A percentile compares a stretch with the other conserved stretches of the same genome.
Conservation (phyloP, 2,113 vertebrate species). For the Leuciscus idus region DNA sequence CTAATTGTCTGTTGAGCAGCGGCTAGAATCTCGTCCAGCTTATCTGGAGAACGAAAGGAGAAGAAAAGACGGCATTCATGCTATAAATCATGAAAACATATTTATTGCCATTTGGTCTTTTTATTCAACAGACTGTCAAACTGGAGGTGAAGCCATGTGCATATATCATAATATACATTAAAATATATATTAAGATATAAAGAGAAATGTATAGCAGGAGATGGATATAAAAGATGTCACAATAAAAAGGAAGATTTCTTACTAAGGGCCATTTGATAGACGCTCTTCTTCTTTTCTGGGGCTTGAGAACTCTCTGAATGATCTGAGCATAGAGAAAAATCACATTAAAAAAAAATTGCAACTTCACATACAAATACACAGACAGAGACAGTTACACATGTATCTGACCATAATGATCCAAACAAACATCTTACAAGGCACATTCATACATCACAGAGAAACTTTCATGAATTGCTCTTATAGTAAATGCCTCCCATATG, state of each 20-base stretch:
- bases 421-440: neutral
- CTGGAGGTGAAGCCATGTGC: neutral
- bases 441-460: neutral
- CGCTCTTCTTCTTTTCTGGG: conserved; percentile 91
- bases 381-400: neutral
- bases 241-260: conserved; percentile 63
- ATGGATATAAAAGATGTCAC: conserved; percentile 12
- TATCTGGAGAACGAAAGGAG: conserved; percentile 74
- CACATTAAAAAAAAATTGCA: neutral
- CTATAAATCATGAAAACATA: neutral
- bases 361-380: neutral
- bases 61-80: neutral
- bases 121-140: neutral
- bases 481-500: neutral
- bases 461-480: neutral
- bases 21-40: conserved; percentile 91
- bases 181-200: neutral
- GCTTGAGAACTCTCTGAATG: conserved; percentile 82
- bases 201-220: conserved; percentile 18
- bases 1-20: conserved; percentile 91
- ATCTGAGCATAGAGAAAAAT: conserved; percentile 72
- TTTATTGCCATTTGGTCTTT: neutral
- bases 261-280: conserved; percentile 96
- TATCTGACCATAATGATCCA: neutral
- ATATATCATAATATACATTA: neutral